Evolutionary conservation across 2,888 invertebrate species (phyloP), one percentile per base, ranked within the genome.

Genomic region (Leptura quadrifasciata): DNA sequence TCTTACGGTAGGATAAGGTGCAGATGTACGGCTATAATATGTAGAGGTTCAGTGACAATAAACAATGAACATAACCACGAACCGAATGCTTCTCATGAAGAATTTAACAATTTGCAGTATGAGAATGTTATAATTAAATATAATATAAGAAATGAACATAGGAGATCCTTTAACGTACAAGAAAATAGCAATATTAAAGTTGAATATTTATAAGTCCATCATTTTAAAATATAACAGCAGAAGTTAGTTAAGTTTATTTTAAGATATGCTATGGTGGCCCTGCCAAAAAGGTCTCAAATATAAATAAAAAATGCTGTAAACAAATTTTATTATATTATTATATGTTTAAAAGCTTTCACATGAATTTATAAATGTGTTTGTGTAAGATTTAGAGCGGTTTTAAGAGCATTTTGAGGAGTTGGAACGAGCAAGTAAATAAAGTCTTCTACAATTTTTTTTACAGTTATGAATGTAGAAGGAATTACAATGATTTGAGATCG

Each of bases 51-150:
- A 10, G n/a, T 68, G 0, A 18, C 55, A 15, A 57, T 68, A 31
- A 68, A 68, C 10, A 68, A 27, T n/a, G 35, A 55, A 57, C 68
- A 68, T 27, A 68, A 68, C 31, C 68, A 68, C 20, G 17, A 10
- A 57, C 57, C 71, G 0, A 71, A 71, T 24, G 60, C 61, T n/a
- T 3, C n/a, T 24, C 1, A 68, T 27, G 21, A n/a, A 54, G 35
- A 68, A 17, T 35, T 35, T 9, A 15, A 57, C 12, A 6, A 0
- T 31, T 20, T 68, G 17, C 68, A 68, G 18, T 68, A 18, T 12
- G 31, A 55, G 20, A 17, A 57, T 27, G 57, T 68, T 10, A 27
- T 2, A 6, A 68, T 68, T 18, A 68, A 54, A 8, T 57, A 68
- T n/a, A 68, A 65, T 15, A n/a, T n/a, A 0, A n/a, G 47, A n/a